Base-by-base conservation (phyloP, 92 coral and sea anemone genomes). In the Scolanthus callimorphus region DNA sequence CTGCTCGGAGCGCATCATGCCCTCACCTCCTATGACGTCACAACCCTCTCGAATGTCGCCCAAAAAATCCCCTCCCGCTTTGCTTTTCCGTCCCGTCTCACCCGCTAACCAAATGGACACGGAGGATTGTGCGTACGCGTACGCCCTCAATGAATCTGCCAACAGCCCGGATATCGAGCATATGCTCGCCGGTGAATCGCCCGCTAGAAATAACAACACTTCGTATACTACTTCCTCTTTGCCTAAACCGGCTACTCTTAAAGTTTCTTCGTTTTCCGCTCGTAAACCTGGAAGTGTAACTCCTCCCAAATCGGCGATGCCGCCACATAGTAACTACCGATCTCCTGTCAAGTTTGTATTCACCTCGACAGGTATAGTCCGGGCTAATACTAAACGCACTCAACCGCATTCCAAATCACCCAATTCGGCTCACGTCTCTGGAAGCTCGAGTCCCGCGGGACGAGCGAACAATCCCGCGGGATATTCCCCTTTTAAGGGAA, bases 161-260 rank as follows among this genome's bases (percentile, higher is more conserved):
- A 57, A 82, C 58, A 82, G 89, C 34, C 89, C 89, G 51, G 79
- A 69, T 38, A 69, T 82, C 17, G 89, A 82, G 48, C 73, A 77
- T 30, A 73, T 73, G 53, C 69, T 82, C 24, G 62, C 74, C 3
- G 67, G 78, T 3, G 89, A 82, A 20, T 82, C 89, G 15, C 89
- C 89, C 1, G 23, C 12, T 9, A 9, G 22, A 9, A 11, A 46
- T 4, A 6, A 9, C 6, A 19, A 46, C 23, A 10, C 11, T 46
- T 34, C 41, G 41, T 34, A 34, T 34, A 34, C 43, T 6, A 34
- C 9, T 6, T 34, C 43, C 43, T 34, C 43, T 6, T 6, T 6
- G 9, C 6, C 6, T 34, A 34, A 34, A 15, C 43, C 43, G 9
- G 43, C 6, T 6, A 6, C 43, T 15, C 6, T 15, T 6, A 15